Base-by-base conservation (phyloP, 1,140 invertebrate genomes). In the Phymorhynchus buccinoides region DNA sequence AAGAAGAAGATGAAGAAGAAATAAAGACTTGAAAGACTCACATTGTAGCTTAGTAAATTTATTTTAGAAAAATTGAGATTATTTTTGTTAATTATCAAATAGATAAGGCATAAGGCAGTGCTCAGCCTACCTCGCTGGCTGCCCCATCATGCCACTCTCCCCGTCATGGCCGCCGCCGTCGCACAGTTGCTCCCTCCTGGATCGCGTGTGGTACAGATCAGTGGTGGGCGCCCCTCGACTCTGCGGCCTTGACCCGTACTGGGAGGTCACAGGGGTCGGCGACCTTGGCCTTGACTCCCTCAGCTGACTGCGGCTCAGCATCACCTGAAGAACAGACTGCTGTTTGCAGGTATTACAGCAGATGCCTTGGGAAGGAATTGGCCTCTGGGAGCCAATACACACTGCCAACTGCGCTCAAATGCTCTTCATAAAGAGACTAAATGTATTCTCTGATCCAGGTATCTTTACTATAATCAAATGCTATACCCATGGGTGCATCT, bases 141-240 rank as follows among this genome's bases (percentile, higher is more conserved):
- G 39, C 42, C 22, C 56, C 30, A 62, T 39, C 27, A 41, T 44
- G 3, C 12, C 62, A 7, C 41, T 71, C 35, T 41, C 62, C 44
- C 62, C 39, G 16, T 83, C 62, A n/a, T n/a, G n/a, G 16, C 9
- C 12, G 66, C 62, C 44, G 39, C 66, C 39, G 4, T 79, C 77
- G 7, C 80, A 30, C 9, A 30, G 32, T 18, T 32, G 81, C 32
- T 71, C 68, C n/a, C 71, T 1, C 37, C 78, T 48, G 12, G 44
- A 42, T 14, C 83, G 80, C 18, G 84, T 87, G 48, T 83, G 71
- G 73, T 56, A 80, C 71, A 87, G 32, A 80, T 85, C 86, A 0
- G 84, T 83, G 12, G 86, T 85, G 1, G 86, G 86, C 30, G 80
- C 84, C 30, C 86, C 86, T 1, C 86, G 68, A 39, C 86, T 87